Evolutionary conservation across 2,888 invertebrate species (phyloP).

Genomic region (Morpho helenor): DNA sequence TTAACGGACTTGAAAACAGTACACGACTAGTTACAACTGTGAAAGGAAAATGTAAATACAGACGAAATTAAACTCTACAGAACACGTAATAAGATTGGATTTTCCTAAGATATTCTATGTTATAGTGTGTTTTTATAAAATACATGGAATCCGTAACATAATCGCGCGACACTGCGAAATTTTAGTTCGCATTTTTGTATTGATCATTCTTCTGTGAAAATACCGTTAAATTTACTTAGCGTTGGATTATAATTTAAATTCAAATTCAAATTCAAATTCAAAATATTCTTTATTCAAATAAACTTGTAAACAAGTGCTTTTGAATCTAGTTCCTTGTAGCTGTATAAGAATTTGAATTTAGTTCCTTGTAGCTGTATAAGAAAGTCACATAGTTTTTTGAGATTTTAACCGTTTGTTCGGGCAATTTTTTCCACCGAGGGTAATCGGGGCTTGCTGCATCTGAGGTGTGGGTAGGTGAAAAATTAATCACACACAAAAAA

Average conservation of each 20-base stretch:
- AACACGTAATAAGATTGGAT: background rate
- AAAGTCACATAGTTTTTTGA: too few species aligned
- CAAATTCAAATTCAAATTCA: too few species aligned
- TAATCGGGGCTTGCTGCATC: too few species aligned
- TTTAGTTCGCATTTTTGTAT: constrained; percentile 17
- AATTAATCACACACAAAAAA: too few species aligned
- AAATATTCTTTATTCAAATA: too few species aligned
- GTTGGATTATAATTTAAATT: background rate
- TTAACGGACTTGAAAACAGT: constrained; percentile 16
- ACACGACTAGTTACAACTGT: constrained; percentile 10
- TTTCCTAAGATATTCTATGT: background rate
- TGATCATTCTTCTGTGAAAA: constrained; percentile 1
- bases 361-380: background rate
- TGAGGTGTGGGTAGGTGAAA: too few species aligned
- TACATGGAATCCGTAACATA: constrained; percentile 16
- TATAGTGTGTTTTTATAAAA: constrained; percentile 14
- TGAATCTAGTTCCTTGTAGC: too few species aligned
- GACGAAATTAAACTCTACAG: constrained; percentile 1
- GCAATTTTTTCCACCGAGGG: too few species aligned
- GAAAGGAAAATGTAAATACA: constrained; percentile 6
- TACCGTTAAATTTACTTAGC: background rate
- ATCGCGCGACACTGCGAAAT: constrained; percentile 12
- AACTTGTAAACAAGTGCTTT: too few species aligned
- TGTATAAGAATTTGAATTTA: background rate
- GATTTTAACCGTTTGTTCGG: too few species aligned